Conservation (phyloP, 2,797 vertebrate genomes). For the Melanitta fusca region DNA sequence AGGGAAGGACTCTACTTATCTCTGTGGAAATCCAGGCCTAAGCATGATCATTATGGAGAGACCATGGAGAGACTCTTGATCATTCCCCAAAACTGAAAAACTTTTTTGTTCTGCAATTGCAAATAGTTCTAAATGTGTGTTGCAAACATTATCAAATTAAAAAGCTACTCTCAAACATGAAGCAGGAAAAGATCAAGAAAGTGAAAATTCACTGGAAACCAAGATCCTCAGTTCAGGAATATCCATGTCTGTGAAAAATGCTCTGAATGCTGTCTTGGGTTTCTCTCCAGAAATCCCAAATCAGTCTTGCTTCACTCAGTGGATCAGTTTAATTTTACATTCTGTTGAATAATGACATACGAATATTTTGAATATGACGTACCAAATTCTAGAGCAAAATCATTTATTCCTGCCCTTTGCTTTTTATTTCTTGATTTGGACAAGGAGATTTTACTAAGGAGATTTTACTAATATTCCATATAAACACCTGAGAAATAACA, state of each 20-base stretch:
- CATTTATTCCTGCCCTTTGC: neutral
- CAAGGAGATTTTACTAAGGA: neutral
- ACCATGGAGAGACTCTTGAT: neutral
- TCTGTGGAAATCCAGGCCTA: neutral
- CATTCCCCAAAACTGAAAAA: neutral
- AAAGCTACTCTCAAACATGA: neutral
- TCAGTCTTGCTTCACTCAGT: neutral
- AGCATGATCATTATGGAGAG: neutral
- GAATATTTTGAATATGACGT: neutral
- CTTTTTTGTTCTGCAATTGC: neutral
- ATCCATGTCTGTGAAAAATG: neutral
- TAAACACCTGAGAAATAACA: neutral
- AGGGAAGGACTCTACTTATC: neutral
- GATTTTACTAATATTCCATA: neutral
- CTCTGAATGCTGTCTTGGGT: neutral
- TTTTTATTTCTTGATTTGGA: neutral
- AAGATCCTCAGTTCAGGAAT: neutral
- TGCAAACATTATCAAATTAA: neutral
- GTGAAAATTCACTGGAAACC: neutral
- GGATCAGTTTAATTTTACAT: neutral
- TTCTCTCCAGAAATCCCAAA: neutral
- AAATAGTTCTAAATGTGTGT: neutral
- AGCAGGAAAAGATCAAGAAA: neutral
- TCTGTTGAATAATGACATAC: neutral
- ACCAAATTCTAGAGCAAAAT: neutral